Percentiles rank a stretch among this genome's conserved stretches.
Evolutionary conservation across 2,797 vertebrate genomes (phyloP).

Genomic region (Microctenopoma lineatum): DNA sequence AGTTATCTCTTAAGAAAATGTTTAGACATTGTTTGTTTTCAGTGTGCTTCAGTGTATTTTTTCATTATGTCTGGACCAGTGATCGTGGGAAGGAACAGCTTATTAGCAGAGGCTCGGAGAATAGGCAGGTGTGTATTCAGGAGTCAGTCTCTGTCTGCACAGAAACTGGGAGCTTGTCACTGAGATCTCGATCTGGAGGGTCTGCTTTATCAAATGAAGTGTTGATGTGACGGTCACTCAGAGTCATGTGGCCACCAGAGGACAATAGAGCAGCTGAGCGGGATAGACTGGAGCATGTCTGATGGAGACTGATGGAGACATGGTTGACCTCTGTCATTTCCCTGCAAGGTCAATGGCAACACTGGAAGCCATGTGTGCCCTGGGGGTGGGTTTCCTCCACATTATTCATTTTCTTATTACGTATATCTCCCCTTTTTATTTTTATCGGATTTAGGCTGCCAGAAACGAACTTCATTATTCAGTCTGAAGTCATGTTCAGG

Average conservation of each 20-base stretch:
- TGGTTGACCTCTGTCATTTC: conserved; percentile 46
- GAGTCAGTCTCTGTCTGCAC: conserved; percentile 14
- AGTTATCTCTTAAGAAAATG: conserved; percentile 1
- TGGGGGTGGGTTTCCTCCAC: conserved; percentile 5
- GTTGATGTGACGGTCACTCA: conserved; percentile 61
- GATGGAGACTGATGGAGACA: conserved; percentile 49
- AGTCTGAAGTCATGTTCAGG: background rate
- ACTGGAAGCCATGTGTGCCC: conserved; percentile 33
- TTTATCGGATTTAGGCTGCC: background rate
- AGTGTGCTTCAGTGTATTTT: background rate
- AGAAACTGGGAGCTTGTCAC: conserved; percentile 20
- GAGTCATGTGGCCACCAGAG: conserved; percentile 55
- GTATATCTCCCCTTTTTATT: background rate
- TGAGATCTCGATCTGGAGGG: conserved; percentile 36
- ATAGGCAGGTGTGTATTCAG: conserved; percentile 16
- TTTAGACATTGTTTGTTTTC: conserved; percentile 1
- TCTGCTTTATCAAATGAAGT: conserved; percentile 53
- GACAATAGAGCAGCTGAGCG: conserved; percentile 67
- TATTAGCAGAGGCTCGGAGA: conserved; percentile 23
- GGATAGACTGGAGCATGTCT: conserved; percentile 48
- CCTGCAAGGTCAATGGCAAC: conserved; percentile 60
- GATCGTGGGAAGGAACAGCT: conserved; percentile 1
- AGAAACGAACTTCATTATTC: background rate
- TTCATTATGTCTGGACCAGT: conserved; percentile 10
- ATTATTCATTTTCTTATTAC: conserved; percentile 4